These are phyloP conservation scores for Rattus rattus DNA, from an alignment of 2,113 vertebrate genomes.

Conservation along the genomic window DNA sequence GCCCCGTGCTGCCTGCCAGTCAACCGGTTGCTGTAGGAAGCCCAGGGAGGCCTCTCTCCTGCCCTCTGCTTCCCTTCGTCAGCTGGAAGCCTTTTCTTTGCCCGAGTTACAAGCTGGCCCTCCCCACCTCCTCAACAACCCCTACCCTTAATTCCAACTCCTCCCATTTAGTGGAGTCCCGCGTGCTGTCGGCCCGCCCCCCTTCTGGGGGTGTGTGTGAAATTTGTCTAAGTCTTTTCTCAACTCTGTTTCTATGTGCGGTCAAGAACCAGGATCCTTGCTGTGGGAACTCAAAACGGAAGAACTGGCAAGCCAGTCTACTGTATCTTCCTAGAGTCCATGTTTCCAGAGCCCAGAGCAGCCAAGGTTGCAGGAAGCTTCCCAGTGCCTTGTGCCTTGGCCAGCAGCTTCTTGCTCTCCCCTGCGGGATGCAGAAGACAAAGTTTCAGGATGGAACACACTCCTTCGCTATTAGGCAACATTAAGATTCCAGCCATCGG, in stretches of 20 bases:
- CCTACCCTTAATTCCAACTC: slow-evolving; percentile 21
- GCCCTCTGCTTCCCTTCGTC: not conserved
- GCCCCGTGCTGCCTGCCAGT: not conserved
- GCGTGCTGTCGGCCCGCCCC: not conserved
- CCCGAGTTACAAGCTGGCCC: not conserved
- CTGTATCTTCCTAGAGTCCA: not conserved
- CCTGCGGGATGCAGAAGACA: slow-evolving; percentile 2
- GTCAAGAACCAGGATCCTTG: not conserved
- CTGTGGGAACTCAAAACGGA: not conserved
- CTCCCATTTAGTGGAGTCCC: not conserved
- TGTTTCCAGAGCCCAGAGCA: not conserved
- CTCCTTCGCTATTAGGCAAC: slow-evolving; percentile 36
- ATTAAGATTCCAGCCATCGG: slow-evolving; percentile 38
- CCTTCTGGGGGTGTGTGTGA: accelerated
- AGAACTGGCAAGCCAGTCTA: not conserved
- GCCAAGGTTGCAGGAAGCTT: not conserved
- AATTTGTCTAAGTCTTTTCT: not conserved
- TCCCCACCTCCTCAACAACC: not conserved
- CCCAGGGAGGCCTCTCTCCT: not conserved
- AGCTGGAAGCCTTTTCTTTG: not conserved
- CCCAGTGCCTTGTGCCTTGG: not conserved
- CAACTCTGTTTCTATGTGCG: not conserved
- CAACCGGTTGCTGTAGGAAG: not conserved
- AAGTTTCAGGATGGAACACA: slow-evolving; percentile 56
- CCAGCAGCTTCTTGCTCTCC: not conserved